These are phyloP conservation scores for Drosophila crucigera DNA, from an alignment of 2,888 invertebrate genomes.

Conservation along the genomic window DNA sequence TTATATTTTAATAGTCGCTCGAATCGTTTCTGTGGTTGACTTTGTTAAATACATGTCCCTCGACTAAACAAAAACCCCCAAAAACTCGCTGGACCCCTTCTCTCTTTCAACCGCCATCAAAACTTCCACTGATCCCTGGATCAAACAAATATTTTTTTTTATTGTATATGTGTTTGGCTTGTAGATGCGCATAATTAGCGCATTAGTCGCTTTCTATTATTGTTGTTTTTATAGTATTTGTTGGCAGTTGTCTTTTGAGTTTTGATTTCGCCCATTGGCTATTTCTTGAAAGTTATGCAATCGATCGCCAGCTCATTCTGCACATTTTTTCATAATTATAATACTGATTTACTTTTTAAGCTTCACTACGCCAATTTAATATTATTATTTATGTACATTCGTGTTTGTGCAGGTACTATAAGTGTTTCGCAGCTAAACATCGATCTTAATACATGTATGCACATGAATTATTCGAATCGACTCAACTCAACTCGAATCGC, in stretches of 20 bases:
- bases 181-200: conserved; percentile 32
- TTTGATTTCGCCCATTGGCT: neutral
- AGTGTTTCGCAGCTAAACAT: conserved; percentile 11
- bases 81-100: neutral
- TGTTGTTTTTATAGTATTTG: conserved; percentile 64
- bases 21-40: conserved; percentile 33
- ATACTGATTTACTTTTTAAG: conserved; percentile 47
- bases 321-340: conserved; percentile 46
- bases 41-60: conserved; percentile 28
- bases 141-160: conserved; percentile 1
- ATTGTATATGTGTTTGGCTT: conserved; percentile 8
- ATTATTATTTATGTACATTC: conserved; percentile 9
- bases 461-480: neutral
- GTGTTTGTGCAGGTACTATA: conserved; percentile 31
- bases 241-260: conserved; percentile 12
- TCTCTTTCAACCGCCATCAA: neutral
- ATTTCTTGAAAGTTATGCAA: conserved; percentile 49
- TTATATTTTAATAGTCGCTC: conserved; percentile 64
- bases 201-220: conserved; percentile 4
- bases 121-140: neutral
- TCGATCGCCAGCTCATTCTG: conserved; percentile 17
- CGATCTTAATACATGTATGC: neutral
- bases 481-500: neutral
- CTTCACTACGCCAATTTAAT: conserved; percentile 38
- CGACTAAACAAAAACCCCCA: neutral